These are phyloP conservation scores for Agonopterix arenella DNA, from an alignment of 2,888 invertebrate genomes.

Conservation along the genomic window DNA sequence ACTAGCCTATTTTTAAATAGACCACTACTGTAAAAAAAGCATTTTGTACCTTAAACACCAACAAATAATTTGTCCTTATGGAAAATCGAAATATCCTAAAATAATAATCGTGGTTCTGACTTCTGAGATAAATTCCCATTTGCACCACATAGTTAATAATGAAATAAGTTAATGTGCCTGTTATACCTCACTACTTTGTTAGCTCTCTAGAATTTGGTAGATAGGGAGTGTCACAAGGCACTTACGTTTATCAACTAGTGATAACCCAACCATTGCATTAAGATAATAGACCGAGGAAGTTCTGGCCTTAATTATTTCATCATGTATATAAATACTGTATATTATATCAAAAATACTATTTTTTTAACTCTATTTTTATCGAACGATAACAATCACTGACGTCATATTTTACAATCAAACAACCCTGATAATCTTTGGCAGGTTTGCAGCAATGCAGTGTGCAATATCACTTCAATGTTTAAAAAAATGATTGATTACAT, in stretches of 20 bases:
- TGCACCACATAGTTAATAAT: no score
- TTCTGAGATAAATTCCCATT: no score
- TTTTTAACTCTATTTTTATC: conserved; percentile 22
- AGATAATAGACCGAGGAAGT: conserved; percentile 65
- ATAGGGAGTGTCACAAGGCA: conserved; percentile 71
- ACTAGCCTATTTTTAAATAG: no score
- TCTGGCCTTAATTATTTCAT: conserved; percentile 51
- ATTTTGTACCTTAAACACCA: not conserved
- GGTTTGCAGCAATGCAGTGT: conserved; percentile 42
- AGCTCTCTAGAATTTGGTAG: conserved; percentile 45
- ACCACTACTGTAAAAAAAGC: no score
- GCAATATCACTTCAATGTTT: conserved; percentile 5
- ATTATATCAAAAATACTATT: conserved; percentile 16
- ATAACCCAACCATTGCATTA: conserved; percentile 69
- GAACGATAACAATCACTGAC: conserved; percentile 46
- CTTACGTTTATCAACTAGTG: conserved; percentile 60
- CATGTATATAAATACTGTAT: conserved; percentile 29
- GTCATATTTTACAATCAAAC: conserved; percentile 47
- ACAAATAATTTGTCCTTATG: not conserved
- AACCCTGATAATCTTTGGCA: conserved; percentile 65
- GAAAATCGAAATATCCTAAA: not conserved
- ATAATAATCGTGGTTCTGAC: no score
- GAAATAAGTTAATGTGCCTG: no score
- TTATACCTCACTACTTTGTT: conserved; percentile 7
- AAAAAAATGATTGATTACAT: conserved; percentile 29